Conservation (phyloP, 2,888 invertebrate species). For the Anaspis maculata region DNA sequence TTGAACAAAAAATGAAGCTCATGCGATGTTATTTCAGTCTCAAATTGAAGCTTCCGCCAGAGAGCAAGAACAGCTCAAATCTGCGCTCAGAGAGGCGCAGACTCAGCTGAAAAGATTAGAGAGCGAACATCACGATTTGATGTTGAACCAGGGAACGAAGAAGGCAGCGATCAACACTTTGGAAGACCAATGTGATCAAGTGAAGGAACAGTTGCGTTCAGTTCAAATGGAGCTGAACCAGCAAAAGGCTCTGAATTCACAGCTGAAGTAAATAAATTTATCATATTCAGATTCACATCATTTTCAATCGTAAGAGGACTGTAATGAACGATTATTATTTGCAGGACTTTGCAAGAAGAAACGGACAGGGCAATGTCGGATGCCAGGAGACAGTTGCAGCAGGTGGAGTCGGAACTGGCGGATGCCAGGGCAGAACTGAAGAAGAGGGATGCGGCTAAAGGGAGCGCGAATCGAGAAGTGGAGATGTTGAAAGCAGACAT, state of each 20-base stretch:
- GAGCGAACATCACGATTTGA: constrained; percentile 48
- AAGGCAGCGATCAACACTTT: constrained; percentile 47
- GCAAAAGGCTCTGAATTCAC: constrained; percentile 47
- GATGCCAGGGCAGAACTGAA: constrained; percentile 46
- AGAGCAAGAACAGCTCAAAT: constrained; percentile 39
- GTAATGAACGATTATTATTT: constrained; percentile 1
- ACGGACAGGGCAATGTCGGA: constrained; percentile 65
- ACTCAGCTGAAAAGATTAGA: constrained; percentile 48
- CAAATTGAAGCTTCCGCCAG: neutral
- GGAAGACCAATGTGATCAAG: constrained; percentile 48
- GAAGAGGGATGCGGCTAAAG: constrained; percentile 19
- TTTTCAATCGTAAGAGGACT: constrained; percentile 1
- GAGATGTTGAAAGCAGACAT: constrained; percentile 55
- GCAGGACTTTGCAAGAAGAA: constrained; percentile 65
- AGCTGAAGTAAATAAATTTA: constrained; percentile 48
- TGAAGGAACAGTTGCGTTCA: constrained; percentile 44
- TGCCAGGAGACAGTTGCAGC: constrained; percentile 57
- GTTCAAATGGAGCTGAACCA: constrained; percentile 48
- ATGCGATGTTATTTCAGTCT: neutral
- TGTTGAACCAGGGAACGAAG: constrained; percentile 44
- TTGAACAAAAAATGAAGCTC: too few species aligned
- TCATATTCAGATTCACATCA: neutral
- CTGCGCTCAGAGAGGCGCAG: too few species aligned
- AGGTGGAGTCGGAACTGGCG: constrained; percentile 56
- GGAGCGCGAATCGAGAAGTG: constrained; percentile 50